These are phyloP conservation scores for Rhizomys pruinosus DNA, from an alignment of 2,113 vertebrate species.

Conservation along the genomic window DNA sequence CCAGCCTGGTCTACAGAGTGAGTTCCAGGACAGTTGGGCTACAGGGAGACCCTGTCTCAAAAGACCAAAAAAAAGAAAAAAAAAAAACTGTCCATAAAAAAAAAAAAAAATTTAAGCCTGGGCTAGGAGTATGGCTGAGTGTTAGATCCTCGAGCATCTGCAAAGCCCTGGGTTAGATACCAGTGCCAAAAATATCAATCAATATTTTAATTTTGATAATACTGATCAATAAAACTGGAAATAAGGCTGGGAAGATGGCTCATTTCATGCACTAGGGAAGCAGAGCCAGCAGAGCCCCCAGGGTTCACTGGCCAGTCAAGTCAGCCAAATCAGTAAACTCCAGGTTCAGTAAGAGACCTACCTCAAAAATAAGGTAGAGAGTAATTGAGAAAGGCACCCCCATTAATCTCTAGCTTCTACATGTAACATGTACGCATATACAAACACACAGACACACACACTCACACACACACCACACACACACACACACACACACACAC, in stretches of 20 bases:
- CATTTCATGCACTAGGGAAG: background rate
- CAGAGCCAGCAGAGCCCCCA: background rate
- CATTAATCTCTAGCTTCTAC: background rate
- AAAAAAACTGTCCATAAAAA: no score
- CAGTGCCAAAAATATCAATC: background rate
- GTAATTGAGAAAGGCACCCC: background rate
- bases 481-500: background rate
- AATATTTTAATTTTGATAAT: background rate
- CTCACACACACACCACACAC: background rate
- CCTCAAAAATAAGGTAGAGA: background rate
- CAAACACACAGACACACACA: background rate
- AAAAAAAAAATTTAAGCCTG: background rate
- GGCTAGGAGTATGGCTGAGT: background rate
- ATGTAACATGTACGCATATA: background rate
- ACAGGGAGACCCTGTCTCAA: no score
- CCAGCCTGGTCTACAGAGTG: no score
- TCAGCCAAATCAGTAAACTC: background rate
- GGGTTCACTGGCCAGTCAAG: background rate
- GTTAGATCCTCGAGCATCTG: background rate
- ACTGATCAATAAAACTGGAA: background rate
- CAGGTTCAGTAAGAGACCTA: background rate
- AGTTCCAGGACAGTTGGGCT: no score
- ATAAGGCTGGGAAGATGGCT: background rate
- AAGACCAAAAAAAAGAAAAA: no score
- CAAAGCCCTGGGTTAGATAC: background rate